Base-by-base conservation (phyloP, 2,888 invertebrate genomes). In the Heliconius erato region DNA sequence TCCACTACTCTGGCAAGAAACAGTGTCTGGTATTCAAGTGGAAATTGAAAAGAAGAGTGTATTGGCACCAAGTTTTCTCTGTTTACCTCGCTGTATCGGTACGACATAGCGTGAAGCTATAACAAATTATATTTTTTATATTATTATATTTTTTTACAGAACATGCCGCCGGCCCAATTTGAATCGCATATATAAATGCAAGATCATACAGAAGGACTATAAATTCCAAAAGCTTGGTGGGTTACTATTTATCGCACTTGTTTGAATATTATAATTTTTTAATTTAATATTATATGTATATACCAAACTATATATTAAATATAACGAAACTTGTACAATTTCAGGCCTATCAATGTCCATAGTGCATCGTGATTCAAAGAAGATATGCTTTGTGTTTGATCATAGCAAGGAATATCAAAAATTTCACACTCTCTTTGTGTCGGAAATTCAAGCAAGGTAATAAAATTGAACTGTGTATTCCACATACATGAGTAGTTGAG, bases 291-390 rank as follows among this genome's bases (percentile, higher is more conserved):
- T 23, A 59, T 23, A 7, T 59, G 0, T 6, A 54, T 54, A 59
- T 59, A 49, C 49, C 49, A 16, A 49, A 49, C 9, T 23, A 23
- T 63, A 63, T 63, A 63, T 63, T 63, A 63, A 63, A 11, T 63
- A n/a, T 11, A 63, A 63, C n/a, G 9, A 11, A 63, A 63, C 3
- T n/a, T 40, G 23, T 71, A 4, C 5, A 40, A 7, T 71, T 71
- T 74, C 81, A 91, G 93, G 92, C 5, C 82, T 92, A 1, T 87
- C 89, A 0, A 93, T 93, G 93, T 87, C 88, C 4, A 80, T 91
- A 12, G 40, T 85, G 0, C 86, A 87, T 0, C 84, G 85, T 0
- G 86, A 87, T 26, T 82, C 85, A 0, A 86, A 85, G 1, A 40
- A 82, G 4, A 88, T 83, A 6, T 90, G 90, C 79, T 93, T 91